Base-by-base conservation (phyloP, 2,113 vertebrate species). In the Dendrocopos noguchii region DNA sequence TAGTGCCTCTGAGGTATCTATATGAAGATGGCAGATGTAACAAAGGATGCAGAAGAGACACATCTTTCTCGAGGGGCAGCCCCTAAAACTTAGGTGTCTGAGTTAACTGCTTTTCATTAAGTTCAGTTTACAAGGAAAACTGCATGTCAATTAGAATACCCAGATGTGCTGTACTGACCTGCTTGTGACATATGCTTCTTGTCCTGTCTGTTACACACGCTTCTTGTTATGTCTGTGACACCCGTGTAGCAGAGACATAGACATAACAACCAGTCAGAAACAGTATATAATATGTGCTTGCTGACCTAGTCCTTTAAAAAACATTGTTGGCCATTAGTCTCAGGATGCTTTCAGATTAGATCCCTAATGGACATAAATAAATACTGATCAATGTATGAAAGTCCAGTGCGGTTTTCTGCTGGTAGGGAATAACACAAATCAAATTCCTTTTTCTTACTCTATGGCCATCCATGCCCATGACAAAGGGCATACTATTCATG, bases 281-380 rank as follows among this genome's bases (percentile, higher is more conserved):
- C 27, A 25, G 31, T 36, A 24, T 64, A 34, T 53, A 42, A 22
- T n/a, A 28, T 14, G 15, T 42, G 33, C 31, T 76, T 83, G 60
- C 79, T 88, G 52, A 83, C 44, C 44, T 29, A 31, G 53, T 39
- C 80, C 36, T 75, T 93, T 80, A 66, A 84, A 91, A 92, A 22
- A 91, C 87, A 90, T 72, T 66, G 61, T 50, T 78, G 61, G 33
- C 73, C 81, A 42, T 94, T 91, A 91, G 57, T 91, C 61, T 71
- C 34, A 65, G 29, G 80, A 92, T 11, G 76, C 76, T 90, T 86
- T 94, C 73, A 79, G 50, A 50, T 94, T 75, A 81, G 91, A 84
- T 77, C 65, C 36, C 79, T 72, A 86, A 91, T 81, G 90, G 66
- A 52, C 82, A 33, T 80, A 91, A 95, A 33, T 80, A 91, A 95